These are phyloP conservation scores for Amphiduros pacificus DNA, from an alignment of 2,888 invertebrate species.

Conservation along the genomic window DNA sequence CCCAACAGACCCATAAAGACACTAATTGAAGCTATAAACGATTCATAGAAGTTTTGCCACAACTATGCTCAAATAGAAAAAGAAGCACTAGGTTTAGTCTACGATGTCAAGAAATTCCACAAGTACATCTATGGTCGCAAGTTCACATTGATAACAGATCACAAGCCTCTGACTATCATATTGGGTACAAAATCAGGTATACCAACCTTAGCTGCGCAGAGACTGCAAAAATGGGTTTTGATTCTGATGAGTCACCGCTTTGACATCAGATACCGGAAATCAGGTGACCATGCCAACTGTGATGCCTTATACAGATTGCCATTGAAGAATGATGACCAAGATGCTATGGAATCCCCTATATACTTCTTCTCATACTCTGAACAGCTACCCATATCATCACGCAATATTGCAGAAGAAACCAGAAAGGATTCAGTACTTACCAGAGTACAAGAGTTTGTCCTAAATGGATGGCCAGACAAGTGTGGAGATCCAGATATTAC, in stretches of 20 bases:
- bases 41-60: too few species aligned
- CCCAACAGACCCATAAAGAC: too few species aligned
- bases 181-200: constrained; percentile 45
- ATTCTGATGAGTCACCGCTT: constrained; percentile 51
- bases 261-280: constrained; percentile 42
- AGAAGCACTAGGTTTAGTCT: constrained; percentile 55
- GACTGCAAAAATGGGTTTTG: constrained; percentile 44
- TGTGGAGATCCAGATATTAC: neutral
- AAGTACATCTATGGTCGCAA: constrained; percentile 54
- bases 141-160: constrained; percentile 58
- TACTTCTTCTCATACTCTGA: neutral
- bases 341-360: neutral
- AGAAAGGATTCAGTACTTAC: neutral
- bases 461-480: neutral
- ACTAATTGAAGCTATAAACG: too few species aligned
- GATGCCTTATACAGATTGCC: constrained; percentile 48
- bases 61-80: constrained; percentile 54
- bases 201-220: constrained; percentile 40
- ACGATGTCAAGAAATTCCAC: constrained; percentile 56
- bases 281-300: constrained; percentile 43
- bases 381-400: neutral
- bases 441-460: neutral
- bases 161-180: constrained; percentile 56
- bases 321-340: too few species aligned
- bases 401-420: neutral